Evolutionary conservation across 2,888 invertebrate species (phyloP).

Genomic region (Drosophila birchii): DNA sequence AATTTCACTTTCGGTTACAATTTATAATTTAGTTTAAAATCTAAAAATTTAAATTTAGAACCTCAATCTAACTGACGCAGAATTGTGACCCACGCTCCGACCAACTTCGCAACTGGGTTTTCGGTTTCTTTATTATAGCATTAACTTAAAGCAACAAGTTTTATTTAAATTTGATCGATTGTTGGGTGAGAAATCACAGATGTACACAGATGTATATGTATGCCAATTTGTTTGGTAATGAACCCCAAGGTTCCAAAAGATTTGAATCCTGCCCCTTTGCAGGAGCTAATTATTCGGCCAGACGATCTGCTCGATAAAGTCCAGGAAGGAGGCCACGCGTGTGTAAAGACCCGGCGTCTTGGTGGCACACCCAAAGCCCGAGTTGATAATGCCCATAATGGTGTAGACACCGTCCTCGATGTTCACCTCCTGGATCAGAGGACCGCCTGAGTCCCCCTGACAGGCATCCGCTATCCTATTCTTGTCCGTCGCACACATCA

Average conservation of each 20-base stretch:
- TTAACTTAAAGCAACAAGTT: constrained; percentile 4
- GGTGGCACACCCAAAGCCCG: constrained; percentile 81
- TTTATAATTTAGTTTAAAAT: too few species aligned
- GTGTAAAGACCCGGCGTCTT: constrained; percentile 81
- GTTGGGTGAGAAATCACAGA: constrained; percentile 9
- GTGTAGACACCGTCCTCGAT: constrained; percentile 56
- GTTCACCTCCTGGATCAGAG: constrained; percentile 70
- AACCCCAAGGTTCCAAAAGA: background rate
- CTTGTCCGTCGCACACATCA: constrained; percentile 73
- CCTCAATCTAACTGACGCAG: background rate
- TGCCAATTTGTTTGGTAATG: constrained; percentile 9
- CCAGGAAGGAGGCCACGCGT: constrained; percentile 80
- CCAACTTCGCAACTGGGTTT: background rate
- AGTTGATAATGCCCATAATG: constrained; percentile 79
- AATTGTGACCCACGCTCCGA: background rate
- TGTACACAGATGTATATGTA: constrained; percentile 2
- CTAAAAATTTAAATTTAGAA: too few species aligned
- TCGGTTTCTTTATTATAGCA: background rate
- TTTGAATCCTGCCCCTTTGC: background rate
- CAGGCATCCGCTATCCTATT: constrained; percentile 74
- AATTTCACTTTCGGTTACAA: too few species aligned
- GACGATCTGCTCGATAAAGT: constrained; percentile 81
- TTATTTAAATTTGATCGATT: constrained; percentile 15
- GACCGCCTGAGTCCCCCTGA: constrained; percentile 83
- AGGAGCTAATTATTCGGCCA: constrained; percentile 70